These are phyloP conservation scores for Neomonachus schauinslandi DNA, from an alignment of 2,113 vertebrate species.

Conservation along the genomic window DNA sequence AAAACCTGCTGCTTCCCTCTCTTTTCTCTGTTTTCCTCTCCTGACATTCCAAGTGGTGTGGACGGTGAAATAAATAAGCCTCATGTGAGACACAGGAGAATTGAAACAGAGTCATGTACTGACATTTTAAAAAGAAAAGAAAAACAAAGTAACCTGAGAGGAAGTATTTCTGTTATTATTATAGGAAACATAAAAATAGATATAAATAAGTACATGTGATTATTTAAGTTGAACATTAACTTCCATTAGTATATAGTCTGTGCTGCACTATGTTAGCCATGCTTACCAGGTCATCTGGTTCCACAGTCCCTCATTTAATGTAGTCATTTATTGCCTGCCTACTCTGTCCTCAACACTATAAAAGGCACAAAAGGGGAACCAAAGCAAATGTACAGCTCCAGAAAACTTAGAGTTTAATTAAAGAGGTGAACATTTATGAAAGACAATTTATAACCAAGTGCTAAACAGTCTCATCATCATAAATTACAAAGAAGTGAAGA, in stretches of 20 bases:
- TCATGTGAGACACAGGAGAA: neutral
- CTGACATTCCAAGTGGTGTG: neutral
- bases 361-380: neutral
- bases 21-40: slow-evolving; percentile 10
- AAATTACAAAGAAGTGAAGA: neutral
- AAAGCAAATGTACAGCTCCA: neutral
- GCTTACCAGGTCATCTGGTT: neutral
- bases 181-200: neutral
- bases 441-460: neutral
- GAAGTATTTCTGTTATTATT: neutral
- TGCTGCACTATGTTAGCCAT: neutral
- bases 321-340: neutral
- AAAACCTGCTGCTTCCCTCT: slow-evolving; percentile 47
- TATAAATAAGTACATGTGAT: neutral
- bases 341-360: neutral
- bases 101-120: neutral
- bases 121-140: neutral
- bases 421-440: neutral
- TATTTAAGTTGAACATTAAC: neutral
- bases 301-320: neutral
- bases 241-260: neutral
- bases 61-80: neutral
- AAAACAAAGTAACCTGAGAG: neutral
- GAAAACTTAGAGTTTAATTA: neutral
- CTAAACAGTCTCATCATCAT: neutral